Conservation (phyloP, 2,113 vertebrate species). For the Cyanoderma ruficeps region DNA sequence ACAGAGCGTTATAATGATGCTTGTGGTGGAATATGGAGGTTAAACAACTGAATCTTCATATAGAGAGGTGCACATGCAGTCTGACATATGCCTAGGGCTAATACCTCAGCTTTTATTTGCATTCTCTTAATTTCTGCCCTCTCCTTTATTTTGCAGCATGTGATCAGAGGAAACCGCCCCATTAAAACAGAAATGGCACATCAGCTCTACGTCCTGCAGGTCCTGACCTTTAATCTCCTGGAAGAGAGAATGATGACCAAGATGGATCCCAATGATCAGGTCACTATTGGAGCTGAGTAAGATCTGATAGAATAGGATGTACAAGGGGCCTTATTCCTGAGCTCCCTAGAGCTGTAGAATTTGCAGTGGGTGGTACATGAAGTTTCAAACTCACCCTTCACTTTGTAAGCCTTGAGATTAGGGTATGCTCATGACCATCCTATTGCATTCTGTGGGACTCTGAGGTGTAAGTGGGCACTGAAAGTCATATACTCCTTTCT, state of each 20-base stretch:
- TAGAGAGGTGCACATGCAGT: background rate
- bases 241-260: slow-evolving; percentile 99
- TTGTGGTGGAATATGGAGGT: background rate
- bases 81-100: background rate
- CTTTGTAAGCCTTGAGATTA: background rate
- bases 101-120: background rate
- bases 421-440: background rate
- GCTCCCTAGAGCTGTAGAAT: background rate
- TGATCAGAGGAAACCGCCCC: slow-evolving; percentile 96
- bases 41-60: background rate
- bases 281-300: background rate
- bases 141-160: slow-evolving; percentile 77
- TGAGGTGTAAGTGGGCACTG: background rate
- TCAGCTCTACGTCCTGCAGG: slow-evolving; percentile 96
- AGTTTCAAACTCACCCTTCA: background rate
- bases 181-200: slow-evolving; percentile 99
- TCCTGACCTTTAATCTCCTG: slow-evolving; percentile 95
- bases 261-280: slow-evolving; percentile 98
- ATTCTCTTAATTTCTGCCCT: background rate
- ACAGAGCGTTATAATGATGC: background rate
- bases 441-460: background rate
- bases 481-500: background rate
- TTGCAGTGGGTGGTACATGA: background rate
- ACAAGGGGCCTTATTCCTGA: background rate
- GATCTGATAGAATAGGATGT: background rate